phyloP scores from a whole-genome alignment of 2,797 vertebrate genomes.

The Glossophaga mutica region DNA sequence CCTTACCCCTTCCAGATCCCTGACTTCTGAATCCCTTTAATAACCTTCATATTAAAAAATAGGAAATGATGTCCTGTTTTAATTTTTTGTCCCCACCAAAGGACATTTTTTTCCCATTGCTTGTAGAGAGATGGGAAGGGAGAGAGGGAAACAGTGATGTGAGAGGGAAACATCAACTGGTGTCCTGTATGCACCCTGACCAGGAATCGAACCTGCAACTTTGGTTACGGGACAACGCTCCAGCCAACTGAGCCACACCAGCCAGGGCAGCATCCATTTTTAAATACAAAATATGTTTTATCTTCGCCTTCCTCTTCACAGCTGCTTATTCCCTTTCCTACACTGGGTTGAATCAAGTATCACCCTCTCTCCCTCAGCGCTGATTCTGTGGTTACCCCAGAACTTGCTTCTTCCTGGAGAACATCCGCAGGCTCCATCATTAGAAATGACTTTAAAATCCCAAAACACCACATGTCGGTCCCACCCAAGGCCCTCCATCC shows the following conservation, averaged over 20 bases:
- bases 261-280: not conserved
- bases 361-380: not conserved
- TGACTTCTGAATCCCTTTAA: not conserved
- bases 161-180: not conserved
- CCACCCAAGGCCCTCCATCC: not conserved
- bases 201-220: not conserved
- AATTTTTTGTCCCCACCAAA: not conserved
- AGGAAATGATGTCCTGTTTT: not conserved
- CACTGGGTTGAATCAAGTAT: not conserved
- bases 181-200: not conserved
- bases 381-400: not conserved
- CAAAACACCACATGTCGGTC: not conserved
- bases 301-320: not conserved
- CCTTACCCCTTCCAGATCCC: not conserved
- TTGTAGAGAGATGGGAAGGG: not conserved
- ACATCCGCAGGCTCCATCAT: not conserved
- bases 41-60: not conserved
- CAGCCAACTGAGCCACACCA: not conserved
- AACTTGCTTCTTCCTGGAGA: not conserved
- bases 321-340: not conserved
- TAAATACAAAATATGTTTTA: not conserved
- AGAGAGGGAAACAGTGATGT: no score
- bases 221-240: not conserved
- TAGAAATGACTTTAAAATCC: constrained; percentile 27
- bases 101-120: not conserved